Percentiles rank a stretch among this genome's conserved stretches.
Evolutionary conservation across 2,888 invertebrate genomes (phyloP).

Genomic region (Vannuccia rotundouncinata): DNA sequence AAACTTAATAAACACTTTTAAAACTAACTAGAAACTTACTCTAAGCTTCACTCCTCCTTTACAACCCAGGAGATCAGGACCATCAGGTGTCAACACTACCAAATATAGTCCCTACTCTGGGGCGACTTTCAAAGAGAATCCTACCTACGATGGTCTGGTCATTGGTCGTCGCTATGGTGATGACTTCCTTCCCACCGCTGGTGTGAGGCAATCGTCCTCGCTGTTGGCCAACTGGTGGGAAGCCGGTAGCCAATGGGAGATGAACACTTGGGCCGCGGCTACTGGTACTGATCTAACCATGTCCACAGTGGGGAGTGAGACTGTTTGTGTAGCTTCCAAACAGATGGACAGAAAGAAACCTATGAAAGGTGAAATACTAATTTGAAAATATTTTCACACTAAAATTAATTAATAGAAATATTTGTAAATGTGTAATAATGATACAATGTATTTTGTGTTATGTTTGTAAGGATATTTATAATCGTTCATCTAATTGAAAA

Average conservation of each 20-base stretch:
- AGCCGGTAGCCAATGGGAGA: background rate
- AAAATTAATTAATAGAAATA: no score
- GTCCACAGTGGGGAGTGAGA: no score
- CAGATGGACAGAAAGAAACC: background rate
- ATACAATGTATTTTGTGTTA: no score
- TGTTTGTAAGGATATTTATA: no score
- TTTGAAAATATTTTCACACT: no score
- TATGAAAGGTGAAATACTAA: background rate
- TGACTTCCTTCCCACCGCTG: conserved; percentile 42
- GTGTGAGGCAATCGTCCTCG: background rate
- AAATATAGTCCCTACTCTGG: conserved; percentile 48
- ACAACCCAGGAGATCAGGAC: no score
- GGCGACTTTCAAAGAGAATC: conserved; percentile 51
- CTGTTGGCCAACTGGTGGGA: background rate
- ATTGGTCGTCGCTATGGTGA: conserved; percentile 52
- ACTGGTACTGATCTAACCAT: background rate
- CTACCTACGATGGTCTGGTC: conserved; percentile 49
- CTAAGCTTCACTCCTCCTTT: no score
- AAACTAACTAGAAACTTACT: no score
- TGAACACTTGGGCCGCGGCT: background rate
- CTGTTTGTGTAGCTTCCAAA: background rate
- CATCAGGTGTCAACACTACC: no score
- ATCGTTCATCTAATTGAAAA: no score
- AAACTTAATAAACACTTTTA: no score
- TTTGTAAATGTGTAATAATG: no score